Percentiles rank a stretch among this genome's conserved stretches.
Evolutionary conservation across 2,797 vertebrate genomes (phyloP).

Genomic region (Alfaro cultratus): DNA sequence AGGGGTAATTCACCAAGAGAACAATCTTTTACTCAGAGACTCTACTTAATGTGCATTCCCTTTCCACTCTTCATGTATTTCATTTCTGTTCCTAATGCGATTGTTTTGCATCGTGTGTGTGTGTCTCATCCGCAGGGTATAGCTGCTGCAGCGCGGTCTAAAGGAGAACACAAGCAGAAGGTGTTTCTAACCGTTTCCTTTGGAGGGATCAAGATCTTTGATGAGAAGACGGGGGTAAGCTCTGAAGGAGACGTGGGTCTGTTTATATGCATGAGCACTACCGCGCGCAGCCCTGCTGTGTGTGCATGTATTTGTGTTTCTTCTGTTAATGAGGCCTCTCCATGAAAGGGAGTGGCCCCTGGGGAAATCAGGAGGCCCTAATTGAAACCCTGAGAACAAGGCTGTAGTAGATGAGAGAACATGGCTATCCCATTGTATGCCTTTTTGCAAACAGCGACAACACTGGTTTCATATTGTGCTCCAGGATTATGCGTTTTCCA

Average conservation of each 20-base stretch:
- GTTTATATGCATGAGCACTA: conserved; percentile 15
- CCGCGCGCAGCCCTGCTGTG: conserved; percentile 14
- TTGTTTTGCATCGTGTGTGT: conserved; percentile 14
- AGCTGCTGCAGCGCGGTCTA: conserved; percentile 92
- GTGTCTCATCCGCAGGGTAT: conserved; percentile 85
- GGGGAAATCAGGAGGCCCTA: conserved; percentile 81
- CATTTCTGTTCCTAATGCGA: conserved; percentile 29
- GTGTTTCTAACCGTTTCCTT: conserved; percentile 98
- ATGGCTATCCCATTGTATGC: conserved; percentile 68
- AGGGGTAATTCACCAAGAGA: conserved; percentile 1
- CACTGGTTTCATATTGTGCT: conserved; percentile 52
- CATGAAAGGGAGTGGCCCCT: conserved; percentile 54
- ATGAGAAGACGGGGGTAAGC: conserved; percentile 99
- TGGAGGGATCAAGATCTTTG: conserved; percentile 99
- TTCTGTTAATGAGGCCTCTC: conserved; percentile 77
- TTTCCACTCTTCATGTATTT: neutral
- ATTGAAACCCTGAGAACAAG: conserved; percentile 81
- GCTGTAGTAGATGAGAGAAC: conserved; percentile 75
- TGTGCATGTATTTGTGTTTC: conserved; percentile 48
- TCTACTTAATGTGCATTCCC: neutral
- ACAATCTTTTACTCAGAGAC: neutral
- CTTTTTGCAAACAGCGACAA: conserved; percentile 49
- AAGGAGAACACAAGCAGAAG: conserved; percentile 99
- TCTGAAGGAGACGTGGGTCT: conserved; percentile 30
- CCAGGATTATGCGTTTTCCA: conserved; percentile 51